These are phyloP conservation scores for Polyergus mexicanus DNA, from an alignment of 1,140 invertebrate species.

Conservation along the genomic window DNA sequence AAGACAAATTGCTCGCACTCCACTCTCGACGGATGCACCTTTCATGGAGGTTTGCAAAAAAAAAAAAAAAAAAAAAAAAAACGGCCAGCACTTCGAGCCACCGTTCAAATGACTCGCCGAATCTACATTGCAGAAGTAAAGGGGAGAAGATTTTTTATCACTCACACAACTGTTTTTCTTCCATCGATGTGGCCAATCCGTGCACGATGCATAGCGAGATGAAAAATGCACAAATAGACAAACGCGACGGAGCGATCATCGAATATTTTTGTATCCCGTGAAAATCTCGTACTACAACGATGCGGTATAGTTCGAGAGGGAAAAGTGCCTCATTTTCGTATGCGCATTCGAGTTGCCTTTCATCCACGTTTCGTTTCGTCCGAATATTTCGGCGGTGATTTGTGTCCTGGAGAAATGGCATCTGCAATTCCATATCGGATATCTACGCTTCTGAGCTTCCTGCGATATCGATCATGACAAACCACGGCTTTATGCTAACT, in stretches of 20 bases:
- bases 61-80: constrained; percentile 35
- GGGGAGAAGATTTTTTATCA: constrained; percentile 31
- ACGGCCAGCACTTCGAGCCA: constrained; percentile 7
- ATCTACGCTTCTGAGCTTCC: constrained; percentile 55
- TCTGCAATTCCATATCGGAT: constrained; percentile 26
- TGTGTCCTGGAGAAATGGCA: constrained; percentile 45
- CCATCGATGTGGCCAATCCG: constrained; percentile 22
- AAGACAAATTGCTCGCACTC: constrained; percentile 54
- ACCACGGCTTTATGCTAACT: constrained; percentile 76
- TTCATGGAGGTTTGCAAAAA: constrained; percentile 14
- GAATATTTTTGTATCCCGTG: constrained; percentile 29
- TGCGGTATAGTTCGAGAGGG: background rate
- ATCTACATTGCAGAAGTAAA: constrained; percentile 13
- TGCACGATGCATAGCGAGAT: background rate
- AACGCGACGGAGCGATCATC: background rate
- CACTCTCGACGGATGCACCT: constrained; percentile 39
- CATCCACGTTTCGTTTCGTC: background rate
- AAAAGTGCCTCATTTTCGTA: background rate
- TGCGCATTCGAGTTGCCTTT: background rate
- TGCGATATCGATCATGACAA: constrained; percentile 75
- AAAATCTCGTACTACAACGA: constrained; percentile 1
- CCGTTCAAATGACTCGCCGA: constrained; percentile 46
- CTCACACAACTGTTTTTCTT: background rate
- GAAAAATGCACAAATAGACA: background rate
- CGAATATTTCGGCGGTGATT: constrained; percentile 35